Percentiles rank a stretch among this genome's conserved stretches.
Conservation (phyloP, 1,140 invertebrate genomes). For the Spodoptera frugiperda region DNA sequence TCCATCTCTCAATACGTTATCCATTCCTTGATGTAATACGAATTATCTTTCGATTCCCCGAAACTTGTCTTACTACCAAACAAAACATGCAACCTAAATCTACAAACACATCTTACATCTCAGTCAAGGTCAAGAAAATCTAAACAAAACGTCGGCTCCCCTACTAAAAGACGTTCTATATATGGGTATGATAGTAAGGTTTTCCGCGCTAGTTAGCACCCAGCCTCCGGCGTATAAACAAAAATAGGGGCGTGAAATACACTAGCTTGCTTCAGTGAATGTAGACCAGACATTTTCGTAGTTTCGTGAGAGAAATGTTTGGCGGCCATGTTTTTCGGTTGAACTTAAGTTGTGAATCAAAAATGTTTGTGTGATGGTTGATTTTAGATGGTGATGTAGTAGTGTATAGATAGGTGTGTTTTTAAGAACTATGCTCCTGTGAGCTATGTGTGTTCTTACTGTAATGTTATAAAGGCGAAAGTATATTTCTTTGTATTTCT, state of each 20-base stretch:
- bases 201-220: conserved; percentile 38
- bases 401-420: too few species aligned
- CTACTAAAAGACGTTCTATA: conserved; percentile 7
- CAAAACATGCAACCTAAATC: too few species aligned
- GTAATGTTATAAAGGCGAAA: too few species aligned
- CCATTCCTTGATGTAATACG: too few species aligned
- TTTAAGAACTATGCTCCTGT: too few species aligned
- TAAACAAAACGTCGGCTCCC: not conserved
- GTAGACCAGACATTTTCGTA: conserved; percentile 28
- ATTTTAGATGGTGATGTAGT: not conserved
- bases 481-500: too few species aligned
- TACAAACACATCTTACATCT: too few species aligned
- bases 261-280: conserved; percentile 30
- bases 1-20: too few species aligned
- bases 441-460: too few species aligned
- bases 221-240: conserved; percentile 45
- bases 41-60: too few species aligned
- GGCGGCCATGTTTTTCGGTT: not conserved
- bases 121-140: conserved; percentile 1
- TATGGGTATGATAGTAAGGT: conserved; percentile 34
- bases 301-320: not conserved
- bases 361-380: not conserved
- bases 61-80: too few species aligned
- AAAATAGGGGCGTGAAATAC: conserved; percentile 39
- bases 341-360: not conserved